phyloP scores from a whole-genome alignment of 2,797 vertebrate species.

The Enteromius paludinosus region DNA sequence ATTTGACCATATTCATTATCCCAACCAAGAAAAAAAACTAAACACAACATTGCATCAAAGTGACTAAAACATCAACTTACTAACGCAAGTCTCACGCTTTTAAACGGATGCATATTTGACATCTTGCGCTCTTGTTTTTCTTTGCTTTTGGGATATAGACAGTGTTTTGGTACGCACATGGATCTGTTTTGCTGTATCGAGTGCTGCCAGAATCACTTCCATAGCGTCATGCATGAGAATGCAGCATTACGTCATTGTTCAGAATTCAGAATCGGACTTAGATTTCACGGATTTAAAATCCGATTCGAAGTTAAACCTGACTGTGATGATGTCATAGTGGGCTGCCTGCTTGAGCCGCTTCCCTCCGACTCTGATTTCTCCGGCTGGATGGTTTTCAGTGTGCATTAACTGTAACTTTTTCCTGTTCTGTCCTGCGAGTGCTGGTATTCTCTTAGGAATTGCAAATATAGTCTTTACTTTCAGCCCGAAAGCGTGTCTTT shows the following conservation, averaged over 20 bases:
- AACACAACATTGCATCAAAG: background rate
- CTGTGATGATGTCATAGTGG: constrained; percentile 17
- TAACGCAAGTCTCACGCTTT: background rate
- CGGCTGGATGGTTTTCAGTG: background rate
- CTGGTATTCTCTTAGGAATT: background rate
- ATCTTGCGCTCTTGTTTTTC: background rate
- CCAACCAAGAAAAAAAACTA: background rate
- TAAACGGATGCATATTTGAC: background rate
- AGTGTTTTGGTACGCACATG: background rate
- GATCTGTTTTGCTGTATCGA: background rate
- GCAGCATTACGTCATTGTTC: background rate
- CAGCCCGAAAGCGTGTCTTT: background rate
- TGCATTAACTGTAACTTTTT: background rate
- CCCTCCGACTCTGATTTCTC: background rate
- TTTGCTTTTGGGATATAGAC: background rate
- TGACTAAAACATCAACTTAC: background rate
- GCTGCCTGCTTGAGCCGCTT: background rate
- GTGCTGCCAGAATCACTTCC: background rate
- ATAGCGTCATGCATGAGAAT: background rate
- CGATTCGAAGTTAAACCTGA: no score
- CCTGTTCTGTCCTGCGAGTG: background rate
- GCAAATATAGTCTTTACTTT: background rate
- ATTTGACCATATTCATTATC: no score
- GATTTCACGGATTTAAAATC: constrained; percentile 3
- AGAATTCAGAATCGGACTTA: background rate